Evolutionary conservation across 2,113 vertebrate species (phyloP), one percentile per base, ranked within the genome.

Genomic region (Melanerpes aurifrons): DNA sequence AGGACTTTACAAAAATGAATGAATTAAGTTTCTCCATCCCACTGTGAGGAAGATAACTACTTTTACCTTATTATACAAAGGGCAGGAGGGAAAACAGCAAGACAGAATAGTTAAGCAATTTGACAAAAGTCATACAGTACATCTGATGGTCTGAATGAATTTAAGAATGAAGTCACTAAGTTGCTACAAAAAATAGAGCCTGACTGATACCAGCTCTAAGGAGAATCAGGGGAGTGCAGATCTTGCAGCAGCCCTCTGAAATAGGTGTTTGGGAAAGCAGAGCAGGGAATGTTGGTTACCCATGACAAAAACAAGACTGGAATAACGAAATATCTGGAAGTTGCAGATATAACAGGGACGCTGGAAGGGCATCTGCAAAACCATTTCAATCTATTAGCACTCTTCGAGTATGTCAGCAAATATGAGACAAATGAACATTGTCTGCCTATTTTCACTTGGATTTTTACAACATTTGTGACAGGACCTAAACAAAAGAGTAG

Each of bases 311-410:
- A 75, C 54, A 91, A 77, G 74, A 61, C 35, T 17, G 47, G 50
- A 96, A 93, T 86, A 87, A 93, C 76, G 92, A 90, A 87, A 83
- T 81, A 72, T 8, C 58, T 86, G 58, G 21, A 94, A 92, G 58
- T 18, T 68, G 48, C 47, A 81, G 72, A 61, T 86, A 37, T 22
- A 81, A 54, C 35, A 35, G 87, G 70, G 67, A 82, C 62, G 90
- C 66, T 62, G 57, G 85, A 62, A 94, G 90, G 48, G 50, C 85
- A 53, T 87, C 91, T 86, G 69, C 58, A 86, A 91, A 93, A 56
- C n/a, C 72, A 77, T 82, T 91, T 91, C 92, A 75, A 54, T 88
- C 79, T 83, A 84, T 81, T 93, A 88, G 69, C 56, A 70, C 73
- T 88, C 58, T 84, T 93, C 26, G 50, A 92, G 50, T 0, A 0